These are phyloP conservation scores for Hoplostethus mediterraneus DNA, from an alignment of 2,797 vertebrate species.

Conservation along the genomic window DNA sequence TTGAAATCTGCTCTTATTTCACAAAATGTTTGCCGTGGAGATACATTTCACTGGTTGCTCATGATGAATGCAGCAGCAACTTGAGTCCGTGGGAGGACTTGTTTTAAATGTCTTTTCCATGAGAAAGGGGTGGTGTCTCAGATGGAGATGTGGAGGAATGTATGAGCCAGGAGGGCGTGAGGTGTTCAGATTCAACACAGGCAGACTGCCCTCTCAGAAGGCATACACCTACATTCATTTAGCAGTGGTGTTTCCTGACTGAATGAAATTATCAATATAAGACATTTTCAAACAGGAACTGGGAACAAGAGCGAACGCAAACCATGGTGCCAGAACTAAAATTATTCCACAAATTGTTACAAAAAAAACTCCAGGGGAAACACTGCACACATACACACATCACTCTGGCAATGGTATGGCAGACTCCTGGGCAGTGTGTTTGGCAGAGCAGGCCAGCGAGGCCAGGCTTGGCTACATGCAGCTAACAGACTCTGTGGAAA, in stretches of 20 bases:
- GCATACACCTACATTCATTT: constrained; percentile 46
- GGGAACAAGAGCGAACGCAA: constrained; percentile 7
- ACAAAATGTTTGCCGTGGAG: constrained; percentile 32
- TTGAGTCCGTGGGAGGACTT: constrained; percentile 31
- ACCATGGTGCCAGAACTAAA: constrained; percentile 24
- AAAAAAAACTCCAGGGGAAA: constrained; percentile 19
- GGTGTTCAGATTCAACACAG: constrained; percentile 43
- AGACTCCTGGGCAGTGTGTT: constrained; percentile 9
- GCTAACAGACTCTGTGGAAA: constrained; percentile 47
- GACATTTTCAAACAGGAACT: background rate
- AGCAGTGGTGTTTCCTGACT: constrained; percentile 35
- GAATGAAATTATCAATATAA: background rate
- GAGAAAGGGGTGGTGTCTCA: constrained; percentile 36
- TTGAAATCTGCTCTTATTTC: constrained; percentile 23
- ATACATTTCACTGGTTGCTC: constrained; percentile 24
- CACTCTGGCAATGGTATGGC: constrained; percentile 34
- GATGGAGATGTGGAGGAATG: constrained; percentile 45
- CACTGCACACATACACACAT: constrained; percentile 46
- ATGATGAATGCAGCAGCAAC: constrained; percentile 28
- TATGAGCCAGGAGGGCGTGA: constrained; percentile 38
- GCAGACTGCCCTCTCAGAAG: constrained; percentile 47
- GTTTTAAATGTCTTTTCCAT: constrained; percentile 35
- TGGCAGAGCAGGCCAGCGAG: constrained; percentile 20
- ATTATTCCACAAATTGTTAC: background rate
- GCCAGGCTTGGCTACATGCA: constrained; percentile 49